Percentiles rank a stretch among this genome's conserved stretches.
These are phyloP conservation scores for Anagrus nilaparvatae DNA, from an alignment of 1,140 invertebrate species.

Conservation along the genomic window DNA sequence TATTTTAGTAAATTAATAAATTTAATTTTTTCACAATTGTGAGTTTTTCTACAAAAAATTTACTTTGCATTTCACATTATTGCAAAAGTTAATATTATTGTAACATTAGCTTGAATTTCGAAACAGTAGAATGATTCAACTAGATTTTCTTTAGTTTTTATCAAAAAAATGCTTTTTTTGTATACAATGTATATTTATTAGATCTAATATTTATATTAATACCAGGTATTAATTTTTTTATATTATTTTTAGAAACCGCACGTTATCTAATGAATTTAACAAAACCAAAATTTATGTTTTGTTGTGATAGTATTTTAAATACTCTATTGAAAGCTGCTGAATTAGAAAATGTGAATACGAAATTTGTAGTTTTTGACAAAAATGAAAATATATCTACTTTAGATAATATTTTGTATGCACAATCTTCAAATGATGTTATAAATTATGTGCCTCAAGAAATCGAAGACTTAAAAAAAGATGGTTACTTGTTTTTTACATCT, in stretches of 20 bases:
- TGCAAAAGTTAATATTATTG: too few relatives aligned
- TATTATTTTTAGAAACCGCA: slow-evolving; percentile 7
- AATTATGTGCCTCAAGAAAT: slow-evolving; percentile 12
- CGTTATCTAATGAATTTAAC: slow-evolving; percentile 25
- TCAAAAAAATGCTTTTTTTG: too few relatives aligned
- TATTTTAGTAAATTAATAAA: too few relatives aligned
- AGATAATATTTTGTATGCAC: slow-evolving; percentile 10
- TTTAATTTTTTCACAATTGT: too few relatives aligned
- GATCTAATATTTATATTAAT: too few relatives aligned
- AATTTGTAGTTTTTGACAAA: slow-evolving; percentile 25
- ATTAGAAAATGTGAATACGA: slow-evolving; percentile 12
- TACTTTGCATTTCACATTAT: too few relatives aligned
- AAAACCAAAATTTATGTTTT: slow-evolving; percentile 30
- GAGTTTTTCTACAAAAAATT: too few relatives aligned
- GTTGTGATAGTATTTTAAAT: slow-evolving; percentile 12
- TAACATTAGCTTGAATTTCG: too few relatives aligned
- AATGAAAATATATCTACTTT: slow-evolving; percentile 8
- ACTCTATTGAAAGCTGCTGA: slow-evolving; percentile 18
- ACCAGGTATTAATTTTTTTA: too few relatives aligned
- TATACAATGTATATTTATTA: too few relatives aligned
- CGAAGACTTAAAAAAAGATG: slow-evolving; percentile 13
- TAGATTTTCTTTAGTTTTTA: too few relatives aligned
- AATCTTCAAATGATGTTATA: slow-evolving; percentile 3
- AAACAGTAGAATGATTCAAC: too few relatives aligned
- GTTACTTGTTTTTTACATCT: slow-evolving; percentile 26